Percentiles rank a stretch among this genome's conserved stretches.
These are phyloP conservation scores for Brachionus manjavacas DNA, from an alignment of 1,140 invertebrate genomes.

Conservation along the genomic window DNA sequence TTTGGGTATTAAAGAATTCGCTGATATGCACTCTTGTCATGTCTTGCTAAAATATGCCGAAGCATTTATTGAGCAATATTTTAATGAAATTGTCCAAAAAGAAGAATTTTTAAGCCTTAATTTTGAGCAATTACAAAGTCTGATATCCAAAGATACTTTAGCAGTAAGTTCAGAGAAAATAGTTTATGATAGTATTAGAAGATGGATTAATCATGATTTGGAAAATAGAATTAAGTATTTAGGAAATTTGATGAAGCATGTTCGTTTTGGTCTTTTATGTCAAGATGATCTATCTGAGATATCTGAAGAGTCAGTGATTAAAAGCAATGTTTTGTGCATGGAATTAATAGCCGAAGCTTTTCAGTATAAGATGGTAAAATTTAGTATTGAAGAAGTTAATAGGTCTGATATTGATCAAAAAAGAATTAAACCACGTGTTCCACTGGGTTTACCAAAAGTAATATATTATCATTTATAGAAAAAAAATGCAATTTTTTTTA, in stretches of 20 bases:
- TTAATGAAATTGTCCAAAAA: conserved; percentile 1
- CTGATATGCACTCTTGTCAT: background rate
- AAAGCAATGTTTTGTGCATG: conserved; percentile 9
- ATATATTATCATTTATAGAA: no score
- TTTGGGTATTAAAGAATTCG: conserved; percentile 9
- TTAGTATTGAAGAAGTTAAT: background rate
- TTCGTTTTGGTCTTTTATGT: background rate
- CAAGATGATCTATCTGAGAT: background rate
- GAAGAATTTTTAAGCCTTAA: background rate
- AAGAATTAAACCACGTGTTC: background rate
- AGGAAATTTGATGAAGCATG: conserved; percentile 20
- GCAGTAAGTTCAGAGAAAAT: conserved; percentile 8
- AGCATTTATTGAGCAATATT: conserved; percentile 30
- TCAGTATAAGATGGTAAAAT: conserved; percentile 30
- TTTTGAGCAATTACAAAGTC: background rate
- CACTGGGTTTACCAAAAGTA: conserved; percentile 26
- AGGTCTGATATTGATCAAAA: background rate
- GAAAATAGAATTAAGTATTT: background rate
- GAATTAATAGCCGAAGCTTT: conserved; percentile 2
- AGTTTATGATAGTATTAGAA: conserved; percentile 1
- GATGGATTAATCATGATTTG: conserved; percentile 31
- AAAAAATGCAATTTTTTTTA: background rate
- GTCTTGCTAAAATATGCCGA: background rate
- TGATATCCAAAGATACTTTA: conserved; percentile 9
- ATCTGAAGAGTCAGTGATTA: background rate